These are phyloP conservation scores for Todiramphus saurophagus DNA, from an alignment of 2,113 vertebrate genomes.

Conservation along the genomic window DNA sequence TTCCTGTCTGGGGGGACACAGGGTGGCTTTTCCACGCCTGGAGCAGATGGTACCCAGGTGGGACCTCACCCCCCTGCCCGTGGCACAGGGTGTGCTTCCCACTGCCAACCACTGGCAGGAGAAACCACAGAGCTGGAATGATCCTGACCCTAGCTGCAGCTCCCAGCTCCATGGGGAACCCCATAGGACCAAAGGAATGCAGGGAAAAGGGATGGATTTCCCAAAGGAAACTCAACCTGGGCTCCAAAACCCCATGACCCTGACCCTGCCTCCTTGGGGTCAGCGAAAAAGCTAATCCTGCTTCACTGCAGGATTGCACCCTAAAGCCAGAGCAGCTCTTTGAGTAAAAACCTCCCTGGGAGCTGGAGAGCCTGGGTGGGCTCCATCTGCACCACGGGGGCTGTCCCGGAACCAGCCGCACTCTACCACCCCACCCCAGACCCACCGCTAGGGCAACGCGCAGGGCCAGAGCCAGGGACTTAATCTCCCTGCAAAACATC, in stretches of 20 bases:
- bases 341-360: neutral
- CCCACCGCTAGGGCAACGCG: neutral
- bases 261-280: too few species aligned
- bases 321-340: neutral
- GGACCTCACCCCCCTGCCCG: neutral
- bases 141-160: neutral
- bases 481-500: neutral
- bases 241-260: neutral
- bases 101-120: rapidly evolving
- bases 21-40: neutral
- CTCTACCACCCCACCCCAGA: neutral
- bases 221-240: neutral
- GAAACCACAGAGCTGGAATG: rapidly evolving
- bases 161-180: neutral
- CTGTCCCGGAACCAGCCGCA: neutral
- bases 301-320: rapidly evolving
- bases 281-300: neutral
- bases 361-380: neutral
- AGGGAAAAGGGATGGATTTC: neutral
- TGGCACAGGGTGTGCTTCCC: neutral
- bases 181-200: neutral
- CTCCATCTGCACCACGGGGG: neutral
- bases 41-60: neutral
- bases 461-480: neutral
- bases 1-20: rapidly evolving